These are phyloP conservation scores for Byasa hedistus DNA, from an alignment of 2,888 invertebrate species.

Conservation along the genomic window DNA sequence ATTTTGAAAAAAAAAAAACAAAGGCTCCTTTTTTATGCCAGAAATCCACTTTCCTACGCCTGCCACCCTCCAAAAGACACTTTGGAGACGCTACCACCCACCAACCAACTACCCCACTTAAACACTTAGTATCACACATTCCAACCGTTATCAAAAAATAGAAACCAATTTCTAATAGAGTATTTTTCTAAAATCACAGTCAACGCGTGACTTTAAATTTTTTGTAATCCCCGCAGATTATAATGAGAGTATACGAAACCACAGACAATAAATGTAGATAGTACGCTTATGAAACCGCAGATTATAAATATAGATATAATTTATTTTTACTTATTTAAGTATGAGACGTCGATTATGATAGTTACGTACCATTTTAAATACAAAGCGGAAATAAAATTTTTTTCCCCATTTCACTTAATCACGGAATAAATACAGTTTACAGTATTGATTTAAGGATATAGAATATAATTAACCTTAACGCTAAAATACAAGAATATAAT, in stretches of 20 bases:
- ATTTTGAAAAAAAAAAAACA: neutral
- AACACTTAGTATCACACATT: conserved; percentile 29
- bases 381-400: neutral
- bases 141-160: conserved; percentile 36
- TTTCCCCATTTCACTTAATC: neutral
- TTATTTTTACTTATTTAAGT: neutral
- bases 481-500: conserved; percentile 28
- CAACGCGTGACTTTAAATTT: conserved; percentile 13
- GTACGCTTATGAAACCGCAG: neutral
- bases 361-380: neutral
- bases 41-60: neutral
- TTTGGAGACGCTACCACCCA: neutral
- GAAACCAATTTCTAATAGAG: conserved; percentile 21
- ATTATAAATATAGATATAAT: neutral
- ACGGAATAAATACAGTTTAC: conserved; percentile 11
- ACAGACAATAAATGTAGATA: neutral
- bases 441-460: conserved; percentile 9
- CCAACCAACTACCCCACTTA: conserved; percentile 5
- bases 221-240: conserved; percentile 8
- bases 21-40: neutral
- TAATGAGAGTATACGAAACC: neutral
- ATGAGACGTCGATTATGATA: neutral
- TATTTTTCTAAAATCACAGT: conserved; percentile 29
- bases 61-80: neutral
- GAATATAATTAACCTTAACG: conserved; percentile 21